A percentile compares a stretch with the other conserved stretches of the same genome.
Conservation (phyloP, 2,888 invertebrate genomes). For the Rutpela maculata region DNA sequence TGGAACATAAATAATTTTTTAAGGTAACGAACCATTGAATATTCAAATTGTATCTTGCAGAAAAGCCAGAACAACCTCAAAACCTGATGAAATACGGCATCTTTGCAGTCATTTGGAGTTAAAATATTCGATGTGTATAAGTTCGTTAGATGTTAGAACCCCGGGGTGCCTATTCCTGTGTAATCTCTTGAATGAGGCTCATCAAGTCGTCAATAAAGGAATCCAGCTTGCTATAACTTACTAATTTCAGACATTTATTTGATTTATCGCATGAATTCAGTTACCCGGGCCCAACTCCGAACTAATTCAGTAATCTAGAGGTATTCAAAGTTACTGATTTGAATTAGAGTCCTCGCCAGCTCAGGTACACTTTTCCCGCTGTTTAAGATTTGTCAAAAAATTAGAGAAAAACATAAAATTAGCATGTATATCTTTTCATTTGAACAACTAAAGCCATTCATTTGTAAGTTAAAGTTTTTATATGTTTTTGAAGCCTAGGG, state of each 20-base stretch:
- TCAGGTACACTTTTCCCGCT: no score
- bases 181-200: slow-evolving; percentile 1
- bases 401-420: no score
- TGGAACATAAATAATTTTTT: background rate
- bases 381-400: no score
- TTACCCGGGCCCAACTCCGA: background rate
- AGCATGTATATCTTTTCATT: no score
- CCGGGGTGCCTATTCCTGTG: background rate
- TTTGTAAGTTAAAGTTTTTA: no score
- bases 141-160: background rate
- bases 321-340: background rate
- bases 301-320: background rate
- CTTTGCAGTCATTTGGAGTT: background rate
- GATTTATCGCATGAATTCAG: background rate
- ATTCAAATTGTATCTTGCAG: background rate
- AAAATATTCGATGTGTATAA: background rate
- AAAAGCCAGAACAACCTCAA: background rate
- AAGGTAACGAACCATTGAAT: background rate
- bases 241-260: slow-evolving; percentile 5
- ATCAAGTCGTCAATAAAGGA: slow-evolving; percentile 3
- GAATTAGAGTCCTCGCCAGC: no score
- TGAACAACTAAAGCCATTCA: no score
- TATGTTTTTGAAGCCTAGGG: no score
- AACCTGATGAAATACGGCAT: background rate
- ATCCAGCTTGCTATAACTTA: background rate